phyloP scores from a whole-genome alignment of 2,797 vertebrate species.

The Molossus molossus region DNA sequence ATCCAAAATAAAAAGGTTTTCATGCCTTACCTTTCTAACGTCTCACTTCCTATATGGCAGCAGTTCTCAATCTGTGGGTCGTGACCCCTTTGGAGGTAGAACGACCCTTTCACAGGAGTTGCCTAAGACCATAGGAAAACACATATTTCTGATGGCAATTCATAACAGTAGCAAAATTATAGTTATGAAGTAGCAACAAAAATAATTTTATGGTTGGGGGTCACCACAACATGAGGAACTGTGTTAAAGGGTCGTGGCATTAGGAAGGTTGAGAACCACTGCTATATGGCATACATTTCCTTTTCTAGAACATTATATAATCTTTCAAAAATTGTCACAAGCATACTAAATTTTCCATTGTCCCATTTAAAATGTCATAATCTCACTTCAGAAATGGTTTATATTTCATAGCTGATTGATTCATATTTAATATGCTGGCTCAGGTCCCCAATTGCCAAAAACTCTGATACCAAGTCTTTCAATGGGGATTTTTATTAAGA shows the following conservation, averaged over 20 bases:
- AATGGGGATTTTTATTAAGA: conserved; percentile 2
- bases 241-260: no score
- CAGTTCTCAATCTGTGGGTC: no score
- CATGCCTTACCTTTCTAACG: conserved; percentile 3
- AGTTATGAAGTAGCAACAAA: no score
- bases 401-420: neutral
- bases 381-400: neutral
- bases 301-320: conserved; percentile 2
- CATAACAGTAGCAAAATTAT: no score
- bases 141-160: no score
- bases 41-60: neutral
- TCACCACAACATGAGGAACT: no score
- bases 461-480: neutral
- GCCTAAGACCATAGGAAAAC: no score
- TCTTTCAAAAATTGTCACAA: conserved; percentile 23
- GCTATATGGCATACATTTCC: neutral
- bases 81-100: no score
- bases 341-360: conserved; percentile 34
- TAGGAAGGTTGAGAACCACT: no score
- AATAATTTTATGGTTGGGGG: no score
- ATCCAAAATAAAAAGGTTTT: neutral
- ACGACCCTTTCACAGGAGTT: no score
- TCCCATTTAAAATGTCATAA: conserved; percentile 34
- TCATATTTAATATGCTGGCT: conserved; percentile 21
- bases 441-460: neutral